Evolutionary conservation across 1,140 invertebrate species (phyloP), one percentile per base, ranked within the genome.

Genomic region (Neelides sp.): DNA sequence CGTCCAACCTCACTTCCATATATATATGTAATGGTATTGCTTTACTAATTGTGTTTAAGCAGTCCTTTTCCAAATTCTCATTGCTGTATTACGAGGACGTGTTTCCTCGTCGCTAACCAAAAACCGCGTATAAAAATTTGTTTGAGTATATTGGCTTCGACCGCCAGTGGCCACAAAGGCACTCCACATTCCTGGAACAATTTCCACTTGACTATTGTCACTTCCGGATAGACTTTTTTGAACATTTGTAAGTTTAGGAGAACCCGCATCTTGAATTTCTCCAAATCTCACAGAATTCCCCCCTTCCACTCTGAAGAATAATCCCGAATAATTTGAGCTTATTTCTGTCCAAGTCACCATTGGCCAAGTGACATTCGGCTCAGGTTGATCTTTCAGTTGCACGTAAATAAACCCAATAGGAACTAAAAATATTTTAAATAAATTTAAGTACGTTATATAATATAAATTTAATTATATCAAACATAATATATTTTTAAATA

Each of bases 231-330:
- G n/a, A n/a, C n/a, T n/a, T n/a, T n/a, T n/a, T n/a, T n/a, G n/a
- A n/a, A 52, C 30, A 15, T 3, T 5, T 8, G 43, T 46, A 22
- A 52, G 17, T 19, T 37, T 24, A 5, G 50, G 50, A 15, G 37
- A n/a, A 46, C 28, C 28, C 7, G 7, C 30, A 2, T 24, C 34
- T 23, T 52, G 50, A 5, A 10, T n/a, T 2, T 7, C 13, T 17
- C 50, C 50, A 34, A 45, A 46, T 13, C 13, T 7, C 2, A 23
- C 30, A 36, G 50, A 36, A 7, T 28, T 13, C 12, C 43, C 43
- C 15, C 50, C 50, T 22, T 10, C 50, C 8, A 36, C 50, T 13
- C 50, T 42, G 19, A 52, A 52, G 39, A 52, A 52, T 4, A 34
- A 7, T 15, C 50, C 50, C 5, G 50, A 42, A 46, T 52, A 52